Conservation (phyloP, 1,140 invertebrate species). For the Scaptomyza graminum region DNA sequence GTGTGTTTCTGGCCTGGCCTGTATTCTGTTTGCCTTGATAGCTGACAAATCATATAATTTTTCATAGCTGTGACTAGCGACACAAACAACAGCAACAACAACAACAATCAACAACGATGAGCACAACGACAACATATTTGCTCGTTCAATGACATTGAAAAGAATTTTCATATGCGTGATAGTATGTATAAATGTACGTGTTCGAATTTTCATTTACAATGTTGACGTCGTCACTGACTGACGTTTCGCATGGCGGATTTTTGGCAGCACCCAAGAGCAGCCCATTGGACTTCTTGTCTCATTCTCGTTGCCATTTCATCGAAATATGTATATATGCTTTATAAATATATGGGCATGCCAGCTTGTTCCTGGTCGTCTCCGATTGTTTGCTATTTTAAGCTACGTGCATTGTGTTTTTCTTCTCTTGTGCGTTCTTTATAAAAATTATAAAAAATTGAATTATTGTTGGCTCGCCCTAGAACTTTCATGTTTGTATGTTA, state of each 20-base stretch:
- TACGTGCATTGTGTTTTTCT: constrained; percentile 20
- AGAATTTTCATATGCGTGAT: constrained; percentile 56
- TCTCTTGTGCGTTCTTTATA: constrained; percentile 1
- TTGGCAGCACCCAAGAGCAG: constrained; percentile 25
- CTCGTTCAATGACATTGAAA: constrained; percentile 80
- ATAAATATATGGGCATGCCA: constrained; percentile 48
- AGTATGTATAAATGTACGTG: too few species aligned
- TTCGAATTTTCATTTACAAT: constrained; percentile 31
- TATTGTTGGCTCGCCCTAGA: constrained; percentile 5
- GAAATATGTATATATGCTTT: constrained; percentile 60
- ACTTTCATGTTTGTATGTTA: neutral
- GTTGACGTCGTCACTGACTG: constrained; percentile 54
- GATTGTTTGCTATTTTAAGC: constrained; percentile 44
- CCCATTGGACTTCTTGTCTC: constrained; percentile 34
- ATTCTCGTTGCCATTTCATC: constrained; percentile 30
- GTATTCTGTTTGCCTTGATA: constrained; percentile 59
- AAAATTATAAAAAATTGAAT: constrained; percentile 51
- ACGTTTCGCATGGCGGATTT: constrained; percentile 56
- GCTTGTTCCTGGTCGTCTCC: constrained; percentile 58
- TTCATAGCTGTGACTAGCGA: constrained; percentile 39
- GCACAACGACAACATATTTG: constrained; percentile 37
- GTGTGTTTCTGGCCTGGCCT: constrained; percentile 8
- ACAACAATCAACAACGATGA: neutral
- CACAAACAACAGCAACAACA: constrained; percentile 2
- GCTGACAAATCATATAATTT: constrained; percentile 75